Conservation (phyloP, 2,888 invertebrate species). For the Yponomeuta sedellus region DNA sequence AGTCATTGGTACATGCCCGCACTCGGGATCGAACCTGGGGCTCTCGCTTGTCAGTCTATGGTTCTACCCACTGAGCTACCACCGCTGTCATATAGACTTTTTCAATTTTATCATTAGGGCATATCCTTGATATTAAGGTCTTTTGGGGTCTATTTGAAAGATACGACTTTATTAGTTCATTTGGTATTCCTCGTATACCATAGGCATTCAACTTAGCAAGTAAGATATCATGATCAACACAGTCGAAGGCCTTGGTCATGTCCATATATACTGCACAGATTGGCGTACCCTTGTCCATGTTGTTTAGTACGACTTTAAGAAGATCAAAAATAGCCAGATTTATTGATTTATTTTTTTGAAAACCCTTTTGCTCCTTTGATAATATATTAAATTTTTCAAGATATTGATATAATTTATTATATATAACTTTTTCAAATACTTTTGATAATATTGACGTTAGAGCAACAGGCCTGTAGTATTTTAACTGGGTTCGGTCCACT, state of each 20-base stretch:
- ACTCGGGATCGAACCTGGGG: no score
- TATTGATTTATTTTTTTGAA: background rate
- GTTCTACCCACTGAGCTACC: no score
- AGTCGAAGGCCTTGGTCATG: conserved; percentile 6
- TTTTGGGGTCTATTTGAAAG: background rate
- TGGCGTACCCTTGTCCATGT: no score
- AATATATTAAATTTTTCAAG: conserved; percentile 13
- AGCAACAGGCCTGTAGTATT: conserved; percentile 13
- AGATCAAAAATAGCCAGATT: conserved; percentile 5
- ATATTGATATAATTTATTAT: no score
- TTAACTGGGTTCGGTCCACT: no score
- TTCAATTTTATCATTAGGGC: background rate
- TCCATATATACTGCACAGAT: no score
- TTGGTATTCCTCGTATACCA: conserved; percentile 3
- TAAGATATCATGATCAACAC: conserved; percentile 5
- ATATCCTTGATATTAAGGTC: background rate
- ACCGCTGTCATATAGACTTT: background rate
- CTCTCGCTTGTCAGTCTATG: no score
- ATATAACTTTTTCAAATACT: conserved; percentile 15
- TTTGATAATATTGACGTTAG: conserved; percentile 14
- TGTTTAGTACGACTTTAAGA: no score
- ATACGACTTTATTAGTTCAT: conserved; percentile 3
- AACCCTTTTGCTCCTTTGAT: conserved; percentile 6
- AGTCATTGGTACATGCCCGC: no score
- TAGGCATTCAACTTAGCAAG: conserved; percentile 1